These are phyloP conservation scores for Yponomeuta malinellus DNA, from an alignment of 2,888 invertebrate species.

Conservation along the genomic window DNA sequence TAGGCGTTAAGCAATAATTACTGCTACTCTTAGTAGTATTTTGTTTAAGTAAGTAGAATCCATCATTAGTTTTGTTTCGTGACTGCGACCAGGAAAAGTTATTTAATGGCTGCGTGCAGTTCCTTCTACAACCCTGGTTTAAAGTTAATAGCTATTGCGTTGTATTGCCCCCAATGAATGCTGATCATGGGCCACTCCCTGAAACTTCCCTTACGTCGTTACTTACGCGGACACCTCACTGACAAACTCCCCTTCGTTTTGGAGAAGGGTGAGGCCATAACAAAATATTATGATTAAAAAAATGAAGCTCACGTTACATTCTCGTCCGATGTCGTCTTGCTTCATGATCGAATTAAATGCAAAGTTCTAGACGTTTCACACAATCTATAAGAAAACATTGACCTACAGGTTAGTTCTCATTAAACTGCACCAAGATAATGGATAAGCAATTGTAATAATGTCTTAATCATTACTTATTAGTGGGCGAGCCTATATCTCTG, in stretches of 20 bases:
- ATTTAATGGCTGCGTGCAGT: conserved; percentile 5
- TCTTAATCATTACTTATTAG: conserved; percentile 7
- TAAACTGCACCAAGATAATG: not conserved
- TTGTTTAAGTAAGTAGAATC: not conserved
- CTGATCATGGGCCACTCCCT: conserved; percentile 42
- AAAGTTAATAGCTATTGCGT: conserved; percentile 46
- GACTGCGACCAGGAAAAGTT: conserved; percentile 3
- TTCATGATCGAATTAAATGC: not conserved
- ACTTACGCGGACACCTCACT: conserved; percentile 54
- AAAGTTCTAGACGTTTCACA: conserved; percentile 21
- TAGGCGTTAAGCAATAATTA: too few relatives aligned
- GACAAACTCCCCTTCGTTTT: conserved; percentile 20
- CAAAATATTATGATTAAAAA: conserved; percentile 13
- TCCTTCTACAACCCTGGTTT: conserved; percentile 25
- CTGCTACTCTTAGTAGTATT: too few relatives aligned
- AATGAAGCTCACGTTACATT: conserved; percentile 19
- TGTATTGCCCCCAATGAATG: conserved; percentile 39
- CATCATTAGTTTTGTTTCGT: conserved; percentile 2
- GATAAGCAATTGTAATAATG: conserved; percentile 9
- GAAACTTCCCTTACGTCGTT: conserved; percentile 47
- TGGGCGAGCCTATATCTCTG: not conserved
- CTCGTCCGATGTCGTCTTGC: not conserved
- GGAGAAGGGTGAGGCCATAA: conserved; percentile 28
- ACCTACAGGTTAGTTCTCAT: too few relatives aligned
- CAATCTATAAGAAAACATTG: too few relatives aligned